A percentile compares a stretch with the other conserved stretches of the same genome.
phyloP scores from a whole-genome alignment of 2,888 invertebrate species.

The Machimus atricapillus region DNA sequence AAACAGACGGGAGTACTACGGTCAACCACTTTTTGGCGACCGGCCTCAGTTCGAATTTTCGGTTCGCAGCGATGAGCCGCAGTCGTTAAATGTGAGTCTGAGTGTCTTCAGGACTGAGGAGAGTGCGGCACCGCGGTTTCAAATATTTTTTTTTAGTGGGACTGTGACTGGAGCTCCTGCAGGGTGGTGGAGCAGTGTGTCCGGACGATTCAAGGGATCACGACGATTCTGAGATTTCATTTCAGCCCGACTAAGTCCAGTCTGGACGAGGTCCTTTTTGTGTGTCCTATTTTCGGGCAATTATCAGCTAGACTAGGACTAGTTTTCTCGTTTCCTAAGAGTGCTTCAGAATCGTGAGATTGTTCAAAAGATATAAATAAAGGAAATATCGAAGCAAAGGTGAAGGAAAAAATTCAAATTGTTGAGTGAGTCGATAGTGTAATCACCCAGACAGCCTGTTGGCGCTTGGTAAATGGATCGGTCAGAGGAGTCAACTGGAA shows the following conservation, averaged over 20 bases:
- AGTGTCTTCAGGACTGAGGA: too few species aligned
- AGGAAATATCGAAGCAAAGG: background rate
- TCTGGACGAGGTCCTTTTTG: background rate
- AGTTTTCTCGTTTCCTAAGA: background rate
- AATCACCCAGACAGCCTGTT: background rate
- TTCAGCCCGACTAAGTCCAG: background rate
- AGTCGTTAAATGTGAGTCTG: background rate
- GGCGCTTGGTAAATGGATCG: background rate
- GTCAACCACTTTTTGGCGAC: background rate
- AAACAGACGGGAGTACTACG: slow-evolving; percentile 11
- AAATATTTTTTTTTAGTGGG: background rate
- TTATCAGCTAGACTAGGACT: background rate
- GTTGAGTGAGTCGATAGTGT: background rate
- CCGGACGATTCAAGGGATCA: background rate
- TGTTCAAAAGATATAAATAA: background rate
- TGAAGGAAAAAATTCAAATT: background rate
- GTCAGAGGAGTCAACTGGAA: background rate
- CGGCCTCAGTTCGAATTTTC: slow-evolving; percentile 16
- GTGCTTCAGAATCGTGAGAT: background rate
- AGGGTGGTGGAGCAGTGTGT: background rate
- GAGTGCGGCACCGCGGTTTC: background rate
- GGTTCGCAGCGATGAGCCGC: background rate
- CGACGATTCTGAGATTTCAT: background rate
- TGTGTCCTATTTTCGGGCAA: background rate
- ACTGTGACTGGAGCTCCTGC: background rate